Evolutionary conservation across 2,113 vertebrate species (phyloP).

Genomic region (Barbus barbus): DNA sequence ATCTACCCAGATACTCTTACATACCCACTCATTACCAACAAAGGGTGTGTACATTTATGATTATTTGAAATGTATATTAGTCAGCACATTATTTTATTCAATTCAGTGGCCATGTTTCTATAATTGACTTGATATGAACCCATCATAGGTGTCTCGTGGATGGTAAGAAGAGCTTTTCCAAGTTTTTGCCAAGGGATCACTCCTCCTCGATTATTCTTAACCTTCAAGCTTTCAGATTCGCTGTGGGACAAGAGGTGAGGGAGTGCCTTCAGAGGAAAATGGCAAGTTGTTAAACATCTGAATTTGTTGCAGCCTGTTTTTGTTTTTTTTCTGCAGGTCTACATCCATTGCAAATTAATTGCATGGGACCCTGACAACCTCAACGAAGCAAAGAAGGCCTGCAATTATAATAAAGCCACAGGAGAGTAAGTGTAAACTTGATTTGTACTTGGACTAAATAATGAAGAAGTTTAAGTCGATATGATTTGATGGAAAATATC

Average conservation of each 20-base stretch:
- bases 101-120: background rate
- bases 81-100: background rate
- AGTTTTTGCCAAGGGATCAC: conserved; percentile 70
- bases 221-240: conserved; percentile 74
- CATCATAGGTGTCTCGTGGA: conserved; percentile 75
- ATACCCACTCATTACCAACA: conserved; percentile 73
- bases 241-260: conserved; percentile 59
- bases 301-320: background rate
- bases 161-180: conserved; percentile 60
- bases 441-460: too few relatives aligned
- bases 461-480: too few relatives aligned
- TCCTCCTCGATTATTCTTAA: conserved; percentile 67
- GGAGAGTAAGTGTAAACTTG: conserved; percentile 60
- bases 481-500: background rate
- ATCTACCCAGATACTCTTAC: conserved; percentile 48
- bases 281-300: background rate
- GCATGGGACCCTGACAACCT: conserved; percentile 73
- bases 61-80: background rate
- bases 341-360: conserved; percentile 73
- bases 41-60: conserved; percentile 66
- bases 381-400: conserved; percentile 71
- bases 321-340: conserved; percentile 66
- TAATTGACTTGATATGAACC: background rate
- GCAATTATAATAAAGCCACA: conserved; percentile 68
- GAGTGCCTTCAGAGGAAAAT: background rate